These are phyloP conservation scores for Agrochola macilenta DNA, from an alignment of 2,888 invertebrate genomes.

Conservation along the genomic window DNA sequence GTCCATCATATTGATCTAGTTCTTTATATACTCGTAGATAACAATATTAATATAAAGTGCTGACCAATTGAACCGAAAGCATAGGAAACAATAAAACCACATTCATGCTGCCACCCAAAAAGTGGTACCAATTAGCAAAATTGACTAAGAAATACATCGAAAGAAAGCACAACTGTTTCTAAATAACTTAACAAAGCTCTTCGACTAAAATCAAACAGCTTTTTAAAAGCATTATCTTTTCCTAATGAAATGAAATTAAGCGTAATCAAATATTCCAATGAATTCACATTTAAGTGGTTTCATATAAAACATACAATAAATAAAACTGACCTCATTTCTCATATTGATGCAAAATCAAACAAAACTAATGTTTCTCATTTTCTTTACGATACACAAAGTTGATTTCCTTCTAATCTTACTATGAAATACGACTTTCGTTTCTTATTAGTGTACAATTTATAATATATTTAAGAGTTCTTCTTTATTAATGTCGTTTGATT, in stretches of 20 bases:
- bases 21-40: no score
- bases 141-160: background rate
- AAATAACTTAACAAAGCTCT: background rate
- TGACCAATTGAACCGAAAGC: background rate
- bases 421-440: slow-evolving; percentile 27
- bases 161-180: background rate
- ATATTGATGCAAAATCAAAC: slow-evolving; percentile 13
- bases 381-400: slow-evolving; percentile 9
- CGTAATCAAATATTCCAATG: slow-evolving; percentile 50
- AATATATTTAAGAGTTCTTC: background rate
- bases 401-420: slow-evolving; percentile 20
- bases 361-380: slow-evolving; percentile 32
- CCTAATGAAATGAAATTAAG: slow-evolving; percentile 25
- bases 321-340: slow-evolving; percentile 22
- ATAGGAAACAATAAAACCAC: background rate
- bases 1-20: no score
- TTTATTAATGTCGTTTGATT: slow-evolving; percentile 27
- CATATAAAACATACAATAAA: slow-evolving; percentile 30
- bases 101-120: background rate
- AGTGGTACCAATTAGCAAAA: background rate
- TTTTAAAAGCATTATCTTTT: slow-evolving; percentile 16
- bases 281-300: slow-evolving; percentile 26
- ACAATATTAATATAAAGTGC: background rate
- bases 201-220: slow-evolving; percentile 4
- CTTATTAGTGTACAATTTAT: slow-evolving; percentile 38